These are phyloP conservation scores for Astropecten irregularis DNA, from an alignment of 53 echinoderm and acorn worm genomes.

Conservation along the genomic window DNA sequence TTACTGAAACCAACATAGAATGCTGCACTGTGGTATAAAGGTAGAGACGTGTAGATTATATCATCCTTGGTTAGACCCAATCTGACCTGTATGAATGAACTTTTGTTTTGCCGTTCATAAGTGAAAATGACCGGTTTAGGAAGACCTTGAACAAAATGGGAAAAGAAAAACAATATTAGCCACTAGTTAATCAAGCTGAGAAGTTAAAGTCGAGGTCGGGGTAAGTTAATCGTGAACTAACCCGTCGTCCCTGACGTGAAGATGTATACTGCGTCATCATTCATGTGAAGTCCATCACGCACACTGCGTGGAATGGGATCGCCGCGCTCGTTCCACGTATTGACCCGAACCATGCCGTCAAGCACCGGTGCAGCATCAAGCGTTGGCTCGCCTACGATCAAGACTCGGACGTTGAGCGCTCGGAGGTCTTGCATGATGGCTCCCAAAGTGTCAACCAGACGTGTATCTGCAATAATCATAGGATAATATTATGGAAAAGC, in stretches of 20 bases:
- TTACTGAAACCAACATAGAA: slow-evolving; percentile 25
- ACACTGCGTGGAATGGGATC: slow-evolving; percentile 47
- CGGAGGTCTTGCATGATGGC: slow-evolving; percentile 39
- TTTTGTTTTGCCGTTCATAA: not conserved
- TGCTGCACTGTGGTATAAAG: slow-evolving; percentile 59
- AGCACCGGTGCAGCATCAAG: not conserved
- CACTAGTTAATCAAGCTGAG: too few relatives aligned
- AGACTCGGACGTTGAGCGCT: slow-evolving; percentile 41
- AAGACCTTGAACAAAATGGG: too few relatives aligned
- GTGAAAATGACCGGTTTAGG: slow-evolving; percentile 81
- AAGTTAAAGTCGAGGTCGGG: too few relatives aligned
- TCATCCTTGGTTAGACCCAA: slow-evolving; percentile 28
- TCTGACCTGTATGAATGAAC: slow-evolving; percentile 4
- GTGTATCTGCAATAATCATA: not conserved
- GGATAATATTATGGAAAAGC: too few relatives aligned
- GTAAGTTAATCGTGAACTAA: too few relatives aligned
- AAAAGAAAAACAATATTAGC: too few relatives aligned
- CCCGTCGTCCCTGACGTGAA: slow-evolving; percentile 97
- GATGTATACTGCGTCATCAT: slow-evolving; percentile 75
- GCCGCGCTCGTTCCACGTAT: slow-evolving; percentile 32
- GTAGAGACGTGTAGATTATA: slow-evolving; percentile 58
- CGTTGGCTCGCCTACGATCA: slow-evolving; percentile 43
- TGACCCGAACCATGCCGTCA: slow-evolving; percentile 22
- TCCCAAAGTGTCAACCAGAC: slow-evolving; percentile 5
- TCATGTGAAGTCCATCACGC: not conserved